Base-by-base conservation (phyloP, 1,140 invertebrate genomes). In the Ceratina calcarata region DNA sequence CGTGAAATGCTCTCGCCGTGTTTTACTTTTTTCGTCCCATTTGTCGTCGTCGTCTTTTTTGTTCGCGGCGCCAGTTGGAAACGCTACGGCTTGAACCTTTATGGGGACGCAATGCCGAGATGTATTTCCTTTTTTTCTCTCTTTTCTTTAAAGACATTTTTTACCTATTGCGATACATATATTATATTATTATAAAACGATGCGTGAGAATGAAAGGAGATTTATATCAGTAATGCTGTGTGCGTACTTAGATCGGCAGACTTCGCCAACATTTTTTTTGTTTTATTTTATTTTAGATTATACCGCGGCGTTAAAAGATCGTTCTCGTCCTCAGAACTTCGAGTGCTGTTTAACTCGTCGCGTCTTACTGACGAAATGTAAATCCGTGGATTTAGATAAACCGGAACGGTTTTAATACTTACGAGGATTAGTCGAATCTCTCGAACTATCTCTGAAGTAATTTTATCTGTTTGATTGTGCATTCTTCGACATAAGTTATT, bases 1-100 rank as follows among this genome's bases (percentile, higher is more conserved):
- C 81, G 79, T 53, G 84, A 78, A 74, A 10, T 45, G 37, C 75
- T 58, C 57, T 70, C 83, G 70, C 66, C 49, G 77, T 58, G 55
- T 72, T 65, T 70, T 27, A n/a, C n/a, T 18, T 57, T 45, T 45
- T 45, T 45, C 37, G 37, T 45, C 37, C 16, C 4, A 24, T 51
- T 51, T 24, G 37, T 53, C 12, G 16, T 53, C 12, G 16, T 32
- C 27, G 27, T 32, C 27, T 32, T 8, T 10, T 45, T 3, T 45
- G 37, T 45, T 10, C 58, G 67, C 58, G 45, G n/a, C 58, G 49
- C 16, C 24, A 37, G 67, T 61, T 37, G 58, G 22, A 65, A 61
- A 78, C 76, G 76, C 51, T 78, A 71, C 60, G 37, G 76, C 51
- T 55, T 53, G 68, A 78, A 78, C 76, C 51, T 72, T 71, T 49